These are phyloP conservation scores for Laothoe populi DNA, from an alignment of 2,888 invertebrate genomes.

Conservation along the genomic window DNA sequence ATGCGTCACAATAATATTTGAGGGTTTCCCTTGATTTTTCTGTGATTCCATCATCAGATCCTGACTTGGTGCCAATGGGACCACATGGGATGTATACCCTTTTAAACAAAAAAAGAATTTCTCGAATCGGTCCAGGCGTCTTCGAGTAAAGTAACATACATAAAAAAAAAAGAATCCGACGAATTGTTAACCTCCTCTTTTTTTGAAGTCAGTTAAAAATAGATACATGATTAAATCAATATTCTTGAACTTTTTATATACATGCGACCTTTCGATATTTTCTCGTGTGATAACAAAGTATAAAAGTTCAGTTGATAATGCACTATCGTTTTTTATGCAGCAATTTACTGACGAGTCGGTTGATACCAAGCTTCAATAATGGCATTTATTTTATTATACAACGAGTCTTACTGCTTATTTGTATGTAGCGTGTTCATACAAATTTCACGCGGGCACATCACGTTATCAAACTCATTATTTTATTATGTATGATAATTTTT, in stretches of 20 bases:
- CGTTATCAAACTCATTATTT: constrained; percentile 9
- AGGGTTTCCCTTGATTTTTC: too few species aligned
- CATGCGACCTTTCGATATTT: constrained; percentile 54
- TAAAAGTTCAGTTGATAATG: constrained; percentile 57
- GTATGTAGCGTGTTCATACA: constrained; percentile 7
- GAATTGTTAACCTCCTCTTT: too few species aligned
- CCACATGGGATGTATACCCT: too few species aligned
- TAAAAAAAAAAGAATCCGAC: too few species aligned
- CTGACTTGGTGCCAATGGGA: too few species aligned
- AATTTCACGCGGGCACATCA: constrained; percentile 11
- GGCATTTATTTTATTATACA: constrained; percentile 62
- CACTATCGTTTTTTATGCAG: constrained; percentile 57
- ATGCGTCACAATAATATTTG: too few species aligned
- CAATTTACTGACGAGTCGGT: constrained; percentile 51
- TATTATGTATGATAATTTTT: constrained; percentile 11
- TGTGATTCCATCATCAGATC: too few species aligned
- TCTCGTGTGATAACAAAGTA: constrained; percentile 53
- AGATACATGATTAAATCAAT: constrained; percentile 58
- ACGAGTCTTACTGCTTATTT: constrained; percentile 4
- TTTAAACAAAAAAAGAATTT: too few species aligned
- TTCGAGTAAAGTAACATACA: too few species aligned
- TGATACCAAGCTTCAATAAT: constrained; percentile 51
- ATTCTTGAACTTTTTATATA: constrained; percentile 52
- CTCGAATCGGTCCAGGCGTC: too few species aligned
- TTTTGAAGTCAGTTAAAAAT: too few species aligned